Evolutionary conservation across 2,888 invertebrate species (phyloP), one percentile per base, ranked within the genome.

Genomic region (Microplitis deprimator): DNA sequence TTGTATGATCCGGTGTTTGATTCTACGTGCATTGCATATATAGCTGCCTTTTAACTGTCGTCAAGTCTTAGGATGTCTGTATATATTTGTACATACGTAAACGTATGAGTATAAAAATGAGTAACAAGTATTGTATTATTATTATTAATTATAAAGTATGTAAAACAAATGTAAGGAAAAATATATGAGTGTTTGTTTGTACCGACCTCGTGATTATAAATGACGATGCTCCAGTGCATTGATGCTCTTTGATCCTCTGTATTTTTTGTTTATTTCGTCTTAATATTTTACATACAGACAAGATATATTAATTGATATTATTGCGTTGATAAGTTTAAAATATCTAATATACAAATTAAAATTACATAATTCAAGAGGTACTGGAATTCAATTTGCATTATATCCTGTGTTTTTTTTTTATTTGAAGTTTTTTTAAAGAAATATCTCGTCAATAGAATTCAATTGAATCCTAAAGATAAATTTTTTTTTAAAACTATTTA

Each of bases 151-250:
- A 6, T 20, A 16, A 20, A 62, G 50, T 50, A 50, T 50, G 50
- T 50, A 16, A 62, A 62, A 8, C 10, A 16, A 62, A 62, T 16
- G 6, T 17, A 62, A 62, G 10, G 8, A 62, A 8, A 1, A 7
- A 6, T 62, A 16, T 17, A 62, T 62, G 8, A 13, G 8, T 13
- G 50, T 50, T 62, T 8, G 73, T 69, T 73, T 72, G 74, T 76
- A 77, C 82, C 82, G 79, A 80, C 79, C 77, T 80, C 70, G 81
- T 77, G 80, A 87, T 88, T 87, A 87, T 85, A 87, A 88, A 84
- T 87, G 85, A 85, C 85, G 88, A 88, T 87, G 81, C 79, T 79
- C 79, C 79, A 77, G 81, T 80, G 83, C 82, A 83, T 75, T 64
- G 81, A 82, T 83, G 85, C 83, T 84, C 86, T 84, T 68, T 82